Base-by-base conservation (phyloP, 2,888 invertebrate species). In the Pterobdella sp. region DNA sequence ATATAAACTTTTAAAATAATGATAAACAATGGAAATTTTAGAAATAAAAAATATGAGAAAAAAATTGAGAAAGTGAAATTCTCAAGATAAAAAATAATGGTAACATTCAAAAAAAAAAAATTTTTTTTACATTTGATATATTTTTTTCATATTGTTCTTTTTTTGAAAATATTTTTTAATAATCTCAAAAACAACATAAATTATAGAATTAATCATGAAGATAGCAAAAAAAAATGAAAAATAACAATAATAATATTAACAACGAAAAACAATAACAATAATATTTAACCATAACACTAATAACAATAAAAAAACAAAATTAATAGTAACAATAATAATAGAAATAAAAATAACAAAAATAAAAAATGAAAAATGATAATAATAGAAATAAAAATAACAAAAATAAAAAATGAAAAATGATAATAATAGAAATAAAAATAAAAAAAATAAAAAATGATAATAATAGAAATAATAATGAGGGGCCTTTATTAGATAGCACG, bases 1-100 rank as follows among this genome's bases (percentile, higher is more conserved):
- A 42, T 7, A 42, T 14, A 42, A 42, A 42, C 10, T 14, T 14
- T 7, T 14, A 42, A 18, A 42, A 42, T 7, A 42, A 42, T 7
- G 18, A 42, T 7, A 42, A 42, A 18, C 7, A 42, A 18, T 14
- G 18, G 42, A 42, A 42, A 18, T 14, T 14, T 7, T 14, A 42
- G 42, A 42, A 35, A 32, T 18, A 31, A 34, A 67, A 32, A 67
- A 32, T 31, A 10, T 31, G 67, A 67, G n/a, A 67, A 34, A 67
- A 35, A 29, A 32, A 67, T 18, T 31, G 32, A 32, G 32, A 31
- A 34, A 67, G 32, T 10, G 29, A 26, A 67, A 31, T 18, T 31
- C 35, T 14, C 10, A 10, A 64, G n/a, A 64, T 10, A n/a, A 14
- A 64, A 64, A n/a, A 64, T 10, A 26, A 64, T n/a, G n/a, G n/a